Percentiles rank a stretch among this genome's conserved stretches.
These are phyloP conservation scores for Lasius platythorax DNA, from an alignment of 2,888 invertebrate genomes.

Conservation along the genomic window DNA sequence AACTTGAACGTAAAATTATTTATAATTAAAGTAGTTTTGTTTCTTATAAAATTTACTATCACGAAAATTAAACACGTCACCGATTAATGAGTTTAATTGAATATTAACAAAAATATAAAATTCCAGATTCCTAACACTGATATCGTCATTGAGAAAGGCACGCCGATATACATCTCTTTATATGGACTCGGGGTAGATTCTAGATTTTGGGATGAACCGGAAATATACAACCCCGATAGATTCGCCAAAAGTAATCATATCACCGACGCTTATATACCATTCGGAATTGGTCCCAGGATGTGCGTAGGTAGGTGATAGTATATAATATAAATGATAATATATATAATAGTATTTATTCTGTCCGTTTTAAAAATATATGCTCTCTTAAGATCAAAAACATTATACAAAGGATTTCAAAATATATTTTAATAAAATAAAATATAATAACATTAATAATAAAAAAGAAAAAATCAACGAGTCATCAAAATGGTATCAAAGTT, in stretches of 20 bases:
- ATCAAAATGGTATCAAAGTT: neutral
- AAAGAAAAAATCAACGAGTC: neutral
- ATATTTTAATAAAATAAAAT: too few species aligned
- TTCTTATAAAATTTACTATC: neutral
- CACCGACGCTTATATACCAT: constrained; percentile 81
- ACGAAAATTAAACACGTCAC: neutral
- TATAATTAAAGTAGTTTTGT: neutral
- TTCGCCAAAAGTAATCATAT: constrained; percentile 73
- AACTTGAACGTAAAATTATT: neutral
- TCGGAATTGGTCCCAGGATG: constrained; percentile 79
- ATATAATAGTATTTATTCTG: neutral
- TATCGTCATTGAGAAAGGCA: constrained; percentile 79
- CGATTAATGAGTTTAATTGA: neutral
- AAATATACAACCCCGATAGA: constrained; percentile 78
- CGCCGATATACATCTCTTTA: constrained; percentile 80
- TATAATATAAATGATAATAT: neutral
- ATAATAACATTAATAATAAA: neutral
- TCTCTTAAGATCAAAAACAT: neutral
- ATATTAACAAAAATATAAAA: neutral
- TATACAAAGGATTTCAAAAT: neutral
- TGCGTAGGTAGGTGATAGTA: constrained; percentile 65
- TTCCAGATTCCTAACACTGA: constrained; percentile 80
- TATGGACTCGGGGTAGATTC: constrained; percentile 81
- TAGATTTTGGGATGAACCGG: constrained; percentile 76
- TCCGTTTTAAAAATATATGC: neutral